Conservation (phyloP, 30 jellyfish, hydroid and myxozoan genomes). For the Hydractinia symbiolongicarpus region DNA sequence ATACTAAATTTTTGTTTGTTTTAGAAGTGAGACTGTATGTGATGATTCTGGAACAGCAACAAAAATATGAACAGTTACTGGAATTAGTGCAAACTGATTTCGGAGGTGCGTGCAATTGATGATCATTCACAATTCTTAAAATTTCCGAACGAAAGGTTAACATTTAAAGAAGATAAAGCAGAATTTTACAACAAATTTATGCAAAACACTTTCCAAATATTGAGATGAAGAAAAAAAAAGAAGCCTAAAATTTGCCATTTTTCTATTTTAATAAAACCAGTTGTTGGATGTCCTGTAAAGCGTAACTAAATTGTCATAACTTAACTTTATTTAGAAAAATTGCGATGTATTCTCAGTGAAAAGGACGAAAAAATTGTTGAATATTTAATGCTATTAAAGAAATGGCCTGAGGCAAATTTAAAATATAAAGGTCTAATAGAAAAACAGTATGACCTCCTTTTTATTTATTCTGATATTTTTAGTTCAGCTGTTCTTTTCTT, state of each 20-base stretch:
- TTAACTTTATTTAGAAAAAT: constrained; percentile 10
- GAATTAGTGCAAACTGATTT: neutral
- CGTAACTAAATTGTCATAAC: too few relatives aligned
- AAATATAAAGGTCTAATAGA: constrained; percentile 48
- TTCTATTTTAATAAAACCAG: too few relatives aligned
- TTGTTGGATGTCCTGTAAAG: too few relatives aligned
- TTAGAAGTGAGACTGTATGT: constrained; percentile 73
- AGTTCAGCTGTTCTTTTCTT: neutral
- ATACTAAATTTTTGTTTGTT: neutral
- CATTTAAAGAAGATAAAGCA: too few relatives aligned
- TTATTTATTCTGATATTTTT: neutral
- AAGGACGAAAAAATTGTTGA: constrained; percentile 28
- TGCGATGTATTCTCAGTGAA: constrained; percentile 2
- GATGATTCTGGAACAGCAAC: constrained; percentile 78
- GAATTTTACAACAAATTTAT: too few relatives aligned
- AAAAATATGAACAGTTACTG: constrained; percentile 42
- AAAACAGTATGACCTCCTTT: constrained; percentile 37
- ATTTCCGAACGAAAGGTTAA: too few relatives aligned
- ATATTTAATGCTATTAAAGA: constrained; percentile 43
- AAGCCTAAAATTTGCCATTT: too few relatives aligned
- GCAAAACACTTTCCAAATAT: too few relatives aligned
- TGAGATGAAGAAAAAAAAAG: too few relatives aligned
- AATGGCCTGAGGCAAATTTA: constrained; percentile 41
- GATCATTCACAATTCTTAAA: too few relatives aligned
- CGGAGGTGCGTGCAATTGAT: too few relatives aligned